Percentiles rank a stretch among this genome's conserved stretches.
phyloP scores from a whole-genome alignment of 1,140 invertebrate species.

The Hycleus cichorii region DNA sequence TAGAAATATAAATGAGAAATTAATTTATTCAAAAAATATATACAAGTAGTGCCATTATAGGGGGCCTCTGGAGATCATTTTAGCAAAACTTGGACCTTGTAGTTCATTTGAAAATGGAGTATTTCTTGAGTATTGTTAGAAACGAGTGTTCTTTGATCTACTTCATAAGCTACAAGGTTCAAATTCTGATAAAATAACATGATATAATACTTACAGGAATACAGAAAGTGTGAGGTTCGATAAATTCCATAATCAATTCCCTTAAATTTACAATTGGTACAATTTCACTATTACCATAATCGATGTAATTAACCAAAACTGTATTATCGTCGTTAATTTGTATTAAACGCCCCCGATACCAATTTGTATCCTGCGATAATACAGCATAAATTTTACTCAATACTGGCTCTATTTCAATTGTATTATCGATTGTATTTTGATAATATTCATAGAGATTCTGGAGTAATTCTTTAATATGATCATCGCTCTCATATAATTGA shows the following conservation, averaged over 20 bases:
- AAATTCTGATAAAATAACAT: too few species aligned
- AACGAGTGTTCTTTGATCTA: too few species aligned
- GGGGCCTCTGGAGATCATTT: too few species aligned
- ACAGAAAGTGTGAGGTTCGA: conserved; percentile 24
- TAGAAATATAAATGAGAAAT: neutral
- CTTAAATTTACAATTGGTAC: conserved; percentile 35
- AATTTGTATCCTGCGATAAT: conserved; percentile 53
- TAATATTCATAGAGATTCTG: conserved; percentile 52
- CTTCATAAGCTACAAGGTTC: too few species aligned
- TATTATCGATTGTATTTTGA: conserved; percentile 41
- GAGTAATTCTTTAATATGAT: conserved; percentile 43
- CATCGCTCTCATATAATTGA: conserved; percentile 44
- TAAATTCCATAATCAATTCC: conserved; percentile 25
- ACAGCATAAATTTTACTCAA: conserved; percentile 48
- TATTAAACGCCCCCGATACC: conserved; percentile 58
- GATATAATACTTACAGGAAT: conserved; percentile 23
- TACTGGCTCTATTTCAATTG: neutral
- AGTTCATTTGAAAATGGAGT: too few species aligned
- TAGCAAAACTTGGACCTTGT: too few species aligned
- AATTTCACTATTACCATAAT: conserved; percentile 68
- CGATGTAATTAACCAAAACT: conserved; percentile 55
- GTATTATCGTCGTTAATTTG: conserved; percentile 42
- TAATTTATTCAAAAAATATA: too few species aligned
- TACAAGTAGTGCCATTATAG: too few species aligned
- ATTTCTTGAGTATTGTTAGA: too few species aligned